Conservation (phyloP, 2,797 vertebrate species). For the Passerculus sandwichensis region DNA sequence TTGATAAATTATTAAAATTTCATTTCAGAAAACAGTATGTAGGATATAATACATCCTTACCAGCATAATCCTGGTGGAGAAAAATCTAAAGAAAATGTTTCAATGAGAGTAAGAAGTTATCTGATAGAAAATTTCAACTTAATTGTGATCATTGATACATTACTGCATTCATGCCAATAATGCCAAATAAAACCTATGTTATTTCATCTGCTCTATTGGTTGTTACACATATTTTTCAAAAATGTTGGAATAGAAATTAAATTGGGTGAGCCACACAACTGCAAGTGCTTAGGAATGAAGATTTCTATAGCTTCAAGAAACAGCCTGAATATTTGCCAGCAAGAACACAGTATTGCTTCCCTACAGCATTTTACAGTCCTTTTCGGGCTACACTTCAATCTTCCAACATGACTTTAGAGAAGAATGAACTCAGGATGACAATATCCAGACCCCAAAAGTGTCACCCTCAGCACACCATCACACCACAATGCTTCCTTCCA, state of each 20-base stretch:
- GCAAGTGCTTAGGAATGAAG: not conserved
- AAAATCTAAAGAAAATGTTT: constrained; percentile 33
- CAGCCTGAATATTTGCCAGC: not conserved
- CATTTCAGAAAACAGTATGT: constrained; percentile 28
- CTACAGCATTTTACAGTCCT: not conserved
- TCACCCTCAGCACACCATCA: not conserved
- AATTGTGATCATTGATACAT: not conserved
- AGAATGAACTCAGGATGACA: not conserved
- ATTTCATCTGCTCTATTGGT: not conserved
- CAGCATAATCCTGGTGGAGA: not conserved
- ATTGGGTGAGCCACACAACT: not conserved
- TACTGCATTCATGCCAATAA: not conserved
- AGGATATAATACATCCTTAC: not conserved
- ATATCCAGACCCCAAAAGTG: not conserved
- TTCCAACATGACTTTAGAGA: not conserved
- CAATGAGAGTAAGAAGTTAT: not conserved
- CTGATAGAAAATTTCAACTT: not conserved
- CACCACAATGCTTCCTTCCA: not conserved
- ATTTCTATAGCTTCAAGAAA: not conserved
- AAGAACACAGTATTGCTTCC: not conserved
- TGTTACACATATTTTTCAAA: not conserved
- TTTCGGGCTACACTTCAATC: not conserved
- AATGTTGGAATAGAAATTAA: not conserved
- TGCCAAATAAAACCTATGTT: not conserved
- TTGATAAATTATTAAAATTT: constrained; percentile 65